These are phyloP conservation scores for Phyllotreta cruciferae DNA, from an alignment of 2,888 invertebrate genomes.

Conservation along the genomic window DNA sequence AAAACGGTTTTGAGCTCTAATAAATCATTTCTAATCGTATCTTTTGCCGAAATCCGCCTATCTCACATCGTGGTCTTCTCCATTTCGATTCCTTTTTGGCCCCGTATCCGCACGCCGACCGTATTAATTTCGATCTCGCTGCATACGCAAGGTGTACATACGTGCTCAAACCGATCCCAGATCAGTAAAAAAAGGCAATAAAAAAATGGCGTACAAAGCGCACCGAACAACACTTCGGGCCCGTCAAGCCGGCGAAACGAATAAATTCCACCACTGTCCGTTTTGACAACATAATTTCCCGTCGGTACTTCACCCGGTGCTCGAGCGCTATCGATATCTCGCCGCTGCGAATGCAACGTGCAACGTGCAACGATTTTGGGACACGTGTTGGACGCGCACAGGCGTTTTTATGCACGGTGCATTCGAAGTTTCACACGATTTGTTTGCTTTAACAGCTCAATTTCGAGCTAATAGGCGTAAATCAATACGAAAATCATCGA, in stretches of 20 bases:
- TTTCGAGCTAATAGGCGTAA: constrained; percentile 1
- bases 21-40: too few relatives aligned
- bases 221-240: constrained; percentile 28
- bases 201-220: constrained; percentile 26
- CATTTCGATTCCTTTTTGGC: too few relatives aligned
- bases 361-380: constrained; percentile 24
- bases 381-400: constrained; percentile 17
- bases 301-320: constrained; percentile 5
- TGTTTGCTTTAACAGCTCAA: background rate
- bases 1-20: too few relatives aligned
- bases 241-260: constrained; percentile 24
- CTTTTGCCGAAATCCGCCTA: too few relatives aligned
- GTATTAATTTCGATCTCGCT: background rate
- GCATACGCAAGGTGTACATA: too few relatives aligned
- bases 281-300: constrained; percentile 35
- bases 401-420: background rate
- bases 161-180: too few relatives aligned
- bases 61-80: too few relatives aligned
- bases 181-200: constrained; percentile 14
- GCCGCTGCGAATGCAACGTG: constrained; percentile 9
- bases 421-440: background rate
- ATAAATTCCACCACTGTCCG: constrained; percentile 31
- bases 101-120: background rate
- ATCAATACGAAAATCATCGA: background rate
- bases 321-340: constrained; percentile 24